phyloP scores from a whole-genome alignment of 2,888 invertebrate genomes.

The Drosophila stalkeri region DNA sequence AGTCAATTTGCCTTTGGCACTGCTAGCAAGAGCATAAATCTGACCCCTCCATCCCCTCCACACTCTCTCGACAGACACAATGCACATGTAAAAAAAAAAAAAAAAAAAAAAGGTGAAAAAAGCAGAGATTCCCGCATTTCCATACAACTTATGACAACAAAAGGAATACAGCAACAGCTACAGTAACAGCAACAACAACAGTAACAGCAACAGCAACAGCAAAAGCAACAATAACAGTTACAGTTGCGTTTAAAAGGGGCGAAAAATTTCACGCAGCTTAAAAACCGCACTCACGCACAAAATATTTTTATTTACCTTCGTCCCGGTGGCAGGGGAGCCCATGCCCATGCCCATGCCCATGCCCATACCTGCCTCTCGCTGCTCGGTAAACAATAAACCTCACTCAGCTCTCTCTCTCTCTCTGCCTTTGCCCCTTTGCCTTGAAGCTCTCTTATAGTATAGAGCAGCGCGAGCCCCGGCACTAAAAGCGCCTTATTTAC shows the following conservation, averaged over 20 bases:
- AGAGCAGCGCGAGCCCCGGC: constrained; percentile 21
- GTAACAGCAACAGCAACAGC: constrained; percentile 27
- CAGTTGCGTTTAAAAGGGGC: constrained; percentile 52
- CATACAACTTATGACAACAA: constrained; percentile 54
- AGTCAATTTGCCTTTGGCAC: constrained; percentile 75
- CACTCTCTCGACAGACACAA: constrained; percentile 55
- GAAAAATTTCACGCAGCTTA: constrained; percentile 77
- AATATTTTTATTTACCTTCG: constrained; percentile 78
- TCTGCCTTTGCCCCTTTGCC: background rate
- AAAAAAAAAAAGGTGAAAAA: constrained; percentile 14
- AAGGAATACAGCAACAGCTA: constrained; percentile 27
- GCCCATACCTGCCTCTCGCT: constrained; percentile 12
- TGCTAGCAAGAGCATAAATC: constrained; percentile 73
- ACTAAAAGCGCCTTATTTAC: constrained; percentile 78
- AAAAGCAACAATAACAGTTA: constrained; percentile 33
- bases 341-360: background rate
- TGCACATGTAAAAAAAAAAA: constrained; percentile 67
- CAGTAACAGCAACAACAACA: constrained; percentile 17
- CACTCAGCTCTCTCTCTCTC: background rate
- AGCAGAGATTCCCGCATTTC: constrained; percentile 67
- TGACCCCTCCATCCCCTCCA: constrained; percentile 15
- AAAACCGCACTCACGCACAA: constrained; percentile 81
- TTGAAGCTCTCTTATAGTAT: constrained; percentile 17
- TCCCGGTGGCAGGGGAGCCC: constrained; percentile 1
- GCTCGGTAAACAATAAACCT: constrained; percentile 74